A percentile compares a stretch with the other conserved stretches of the same genome.
Evolutionary conservation across 1,140 invertebrate species (phyloP).

Genomic region (Sogatella furcifera): DNA sequence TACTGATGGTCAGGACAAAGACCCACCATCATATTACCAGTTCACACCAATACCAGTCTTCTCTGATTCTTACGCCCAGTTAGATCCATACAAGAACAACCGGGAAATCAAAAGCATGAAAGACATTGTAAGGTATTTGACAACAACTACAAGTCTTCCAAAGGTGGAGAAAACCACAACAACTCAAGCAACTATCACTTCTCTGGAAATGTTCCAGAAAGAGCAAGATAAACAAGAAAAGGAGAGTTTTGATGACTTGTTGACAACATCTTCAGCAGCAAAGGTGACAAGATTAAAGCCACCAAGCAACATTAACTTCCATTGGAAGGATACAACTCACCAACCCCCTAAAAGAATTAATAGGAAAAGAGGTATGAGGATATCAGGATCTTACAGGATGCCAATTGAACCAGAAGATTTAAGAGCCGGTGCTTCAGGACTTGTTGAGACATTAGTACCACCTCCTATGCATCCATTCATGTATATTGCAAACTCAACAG

Average conservation of each 20-base stretch:
- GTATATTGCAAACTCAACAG: too few relatives aligned
- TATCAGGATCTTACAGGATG: not conserved
- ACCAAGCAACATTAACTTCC: not conserved
- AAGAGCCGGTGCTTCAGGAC: not conserved
- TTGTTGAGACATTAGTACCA: not conserved
- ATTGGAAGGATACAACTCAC: too few relatives aligned
- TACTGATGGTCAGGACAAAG: not conserved
- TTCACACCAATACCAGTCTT: not conserved
- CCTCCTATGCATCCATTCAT: not conserved
- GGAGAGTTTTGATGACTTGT: too few relatives aligned
- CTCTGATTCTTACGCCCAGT: not conserved
- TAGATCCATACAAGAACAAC: not conserved
- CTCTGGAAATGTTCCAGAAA: too few relatives aligned
- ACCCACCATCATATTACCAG: not conserved
- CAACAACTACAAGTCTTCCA: not conserved
- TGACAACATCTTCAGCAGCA: too few relatives aligned
- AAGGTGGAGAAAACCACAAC: not conserved
- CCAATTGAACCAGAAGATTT: slow-evolving; percentile 1
- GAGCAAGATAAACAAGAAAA: too few relatives aligned
- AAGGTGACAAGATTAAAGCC: not conserved
- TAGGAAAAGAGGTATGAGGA: not conserved
- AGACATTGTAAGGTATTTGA: not conserved
- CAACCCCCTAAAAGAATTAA: not conserved
- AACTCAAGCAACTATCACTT: not conserved
- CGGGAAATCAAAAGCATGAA: not conserved